Evolutionary conservation across 2,888 invertebrate species (phyloP), one percentile per base, ranked within the genome.

Genomic region (Troides oblongomaculatus): DNA sequence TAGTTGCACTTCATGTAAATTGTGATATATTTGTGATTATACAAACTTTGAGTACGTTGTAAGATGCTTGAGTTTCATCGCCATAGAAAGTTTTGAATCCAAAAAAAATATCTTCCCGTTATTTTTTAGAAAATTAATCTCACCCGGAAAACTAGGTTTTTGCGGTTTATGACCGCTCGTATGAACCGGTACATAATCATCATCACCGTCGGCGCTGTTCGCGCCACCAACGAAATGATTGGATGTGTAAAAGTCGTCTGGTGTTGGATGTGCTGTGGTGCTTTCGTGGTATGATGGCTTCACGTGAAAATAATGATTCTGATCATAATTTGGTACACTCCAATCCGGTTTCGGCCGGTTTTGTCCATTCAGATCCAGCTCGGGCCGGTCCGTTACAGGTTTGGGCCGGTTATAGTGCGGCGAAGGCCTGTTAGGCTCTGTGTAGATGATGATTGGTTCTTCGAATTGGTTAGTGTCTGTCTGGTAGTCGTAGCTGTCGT

Each of bases 231-330:
- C 74, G 76, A 81, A 82, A 71, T 77, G 76, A 71, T 84, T 82
- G 5, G 83, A 84, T 68, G 82, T 82, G 79, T 87, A 87, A 75
- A 77, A 84, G 64, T 82, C 82, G 69, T 86, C 86, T 14, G 88
- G 87, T 72, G 75, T 81, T 74, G 72, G 68, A 39, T 80, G 79
- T 71, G 73, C 72, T 43, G 90, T 89, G 12, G 86, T 88, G 43
- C 80, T 88, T 74, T 92, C 93, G 68, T 92, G 89, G 74, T 93
- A 93, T 5, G 92, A 90, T 1, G 93, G 93, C 78, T 93, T 93
- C 69, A 93, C 90, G 72, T 93, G 92, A 73, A 89, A 93, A 72
- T 85, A 90, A 75, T 85, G 79, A 73, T 83, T 84, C 75, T 82
- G 83, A 72, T 82, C 79, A 75, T 82, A 84, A 67, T 83, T 80